Evolutionary conservation across 2,888 invertebrate genomes (phyloP).

Genomic region (Zygothrica quintamaculata): DNA sequence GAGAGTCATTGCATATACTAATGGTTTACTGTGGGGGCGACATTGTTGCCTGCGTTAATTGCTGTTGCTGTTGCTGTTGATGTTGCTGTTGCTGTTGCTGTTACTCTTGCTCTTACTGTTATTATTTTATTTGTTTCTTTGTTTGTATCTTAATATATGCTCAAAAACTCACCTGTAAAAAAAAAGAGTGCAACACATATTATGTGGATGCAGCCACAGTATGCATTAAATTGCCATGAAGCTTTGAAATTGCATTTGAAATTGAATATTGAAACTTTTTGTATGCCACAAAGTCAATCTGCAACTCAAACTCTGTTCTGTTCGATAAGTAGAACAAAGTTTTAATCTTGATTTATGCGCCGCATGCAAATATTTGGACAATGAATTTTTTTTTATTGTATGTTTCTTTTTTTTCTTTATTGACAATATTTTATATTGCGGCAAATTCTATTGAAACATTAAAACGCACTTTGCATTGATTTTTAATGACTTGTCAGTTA

Average conservation of each 20-base stretch:
- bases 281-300: constrained; percentile 18
- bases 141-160: too few relatives aligned
- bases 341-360: constrained; percentile 74
- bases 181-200: constrained; percentile 57
- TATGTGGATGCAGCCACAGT: constrained; percentile 42
- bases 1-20: constrained; percentile 41
- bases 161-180: constrained; percentile 52
- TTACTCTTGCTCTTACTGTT: constrained; percentile 10
- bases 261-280: constrained; percentile 7
- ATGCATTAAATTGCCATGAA: constrained; percentile 26
- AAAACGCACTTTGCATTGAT: constrained; percentile 68
- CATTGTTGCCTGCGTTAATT: constrained; percentile 68
- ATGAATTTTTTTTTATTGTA: constrained; percentile 40
- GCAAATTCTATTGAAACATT: constrained; percentile 55
- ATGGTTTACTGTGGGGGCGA: constrained; percentile 45
- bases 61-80: constrained; percentile 15
- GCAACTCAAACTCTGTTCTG: constrained; percentile 5
- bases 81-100: too few relatives aligned
- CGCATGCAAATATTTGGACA: constrained; percentile 75
- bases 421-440: neutral
- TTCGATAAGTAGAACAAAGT: constrained; percentile 66
- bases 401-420: constrained; percentile 5
- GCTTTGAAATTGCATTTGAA: constrained; percentile 19
- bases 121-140: constrained; percentile 6
- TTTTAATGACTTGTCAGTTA: constrained; percentile 70